phyloP scores from a whole-genome alignment of 2,113 vertebrate genomes.

The Chloropsis hardwickii region DNA sequence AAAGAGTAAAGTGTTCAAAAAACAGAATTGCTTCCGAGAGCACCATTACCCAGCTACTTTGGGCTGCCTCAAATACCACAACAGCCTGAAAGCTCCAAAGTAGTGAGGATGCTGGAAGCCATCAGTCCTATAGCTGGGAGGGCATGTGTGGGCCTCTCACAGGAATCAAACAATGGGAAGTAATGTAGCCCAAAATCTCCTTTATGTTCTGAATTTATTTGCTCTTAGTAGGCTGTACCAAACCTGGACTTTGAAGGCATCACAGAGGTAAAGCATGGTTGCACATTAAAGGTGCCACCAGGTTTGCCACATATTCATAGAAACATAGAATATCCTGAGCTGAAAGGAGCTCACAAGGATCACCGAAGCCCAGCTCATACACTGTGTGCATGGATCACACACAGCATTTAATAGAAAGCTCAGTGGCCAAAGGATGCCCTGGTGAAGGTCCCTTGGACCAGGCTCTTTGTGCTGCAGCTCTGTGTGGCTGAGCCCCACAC shows the following conservation, averaged over 20 bases:
- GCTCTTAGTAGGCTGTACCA: not conserved
- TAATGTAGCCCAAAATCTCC: not conserved
- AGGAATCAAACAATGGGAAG: not conserved
- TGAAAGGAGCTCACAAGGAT: not conserved
- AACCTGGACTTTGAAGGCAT: not conserved
- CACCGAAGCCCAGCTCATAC: not conserved
- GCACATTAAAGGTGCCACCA: not conserved
- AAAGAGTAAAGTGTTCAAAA: not conserved
- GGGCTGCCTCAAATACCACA: not conserved
- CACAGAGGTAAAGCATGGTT: not conserved
- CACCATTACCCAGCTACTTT: not conserved
- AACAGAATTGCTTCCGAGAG: not conserved
- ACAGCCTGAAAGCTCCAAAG: not conserved
- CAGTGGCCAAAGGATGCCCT: not conserved
- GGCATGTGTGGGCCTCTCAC: not conserved
- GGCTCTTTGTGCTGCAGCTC: not conserved
- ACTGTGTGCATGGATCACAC: not conserved
- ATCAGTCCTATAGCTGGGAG: not conserved
- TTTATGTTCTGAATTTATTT: not conserved
- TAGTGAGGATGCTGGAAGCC: not conserved
- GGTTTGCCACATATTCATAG: not conserved
- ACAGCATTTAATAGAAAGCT: not conserved
- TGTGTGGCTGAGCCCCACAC: not conserved
- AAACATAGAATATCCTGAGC: not conserved
- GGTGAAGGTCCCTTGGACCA: rapidly evolving